Conservation (phyloP, 1,140 invertebrate species). For the Aphaenogaster ashmeadi region DNA sequence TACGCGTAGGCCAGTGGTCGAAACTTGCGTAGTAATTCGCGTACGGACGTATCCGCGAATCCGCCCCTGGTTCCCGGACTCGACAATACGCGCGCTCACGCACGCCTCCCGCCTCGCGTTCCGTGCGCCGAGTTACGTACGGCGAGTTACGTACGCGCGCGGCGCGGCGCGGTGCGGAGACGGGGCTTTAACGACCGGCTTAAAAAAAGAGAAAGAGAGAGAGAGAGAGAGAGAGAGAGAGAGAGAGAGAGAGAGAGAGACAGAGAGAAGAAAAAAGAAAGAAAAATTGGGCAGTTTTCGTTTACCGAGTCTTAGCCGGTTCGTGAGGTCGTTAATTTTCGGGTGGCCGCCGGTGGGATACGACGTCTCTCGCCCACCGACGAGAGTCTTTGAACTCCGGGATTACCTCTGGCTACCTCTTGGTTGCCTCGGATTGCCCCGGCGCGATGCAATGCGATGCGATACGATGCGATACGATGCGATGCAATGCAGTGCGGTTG, state of each 20-base stretch:
- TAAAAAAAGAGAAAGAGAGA: conserved; percentile 6
- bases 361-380: conserved; percentile 71
- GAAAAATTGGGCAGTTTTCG: conserved; percentile 78
- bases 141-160: conserved; percentile 1
- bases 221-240: not conserved
- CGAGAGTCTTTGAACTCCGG: conserved; percentile 73
- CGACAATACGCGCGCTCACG: conserved; percentile 55
- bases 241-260: not conserved
- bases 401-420: conserved; percentile 61
- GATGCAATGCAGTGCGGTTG: conserved; percentile 3
- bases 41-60: conserved; percentile 50
- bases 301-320: conserved; percentile 79
- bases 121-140: not conserved
- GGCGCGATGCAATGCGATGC: conserved; percentile 26
- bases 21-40: conserved; percentile 51
- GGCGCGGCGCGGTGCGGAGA: conserved; percentile 54
- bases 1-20: conserved; percentile 58
- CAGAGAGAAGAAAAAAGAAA: not conserved
- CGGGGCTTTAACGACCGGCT: conserved; percentile 72
- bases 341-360: conserved; percentile 70
- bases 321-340: conserved; percentile 80
- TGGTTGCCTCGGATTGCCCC: conserved; percentile 38
- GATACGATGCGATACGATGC: not conserved
- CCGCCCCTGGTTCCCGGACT: conserved; percentile 44
- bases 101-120: conserved; percentile 38